phyloP scores from a whole-genome alignment of 2,797 vertebrate genomes.

The Thamnophis elegans region DNA sequence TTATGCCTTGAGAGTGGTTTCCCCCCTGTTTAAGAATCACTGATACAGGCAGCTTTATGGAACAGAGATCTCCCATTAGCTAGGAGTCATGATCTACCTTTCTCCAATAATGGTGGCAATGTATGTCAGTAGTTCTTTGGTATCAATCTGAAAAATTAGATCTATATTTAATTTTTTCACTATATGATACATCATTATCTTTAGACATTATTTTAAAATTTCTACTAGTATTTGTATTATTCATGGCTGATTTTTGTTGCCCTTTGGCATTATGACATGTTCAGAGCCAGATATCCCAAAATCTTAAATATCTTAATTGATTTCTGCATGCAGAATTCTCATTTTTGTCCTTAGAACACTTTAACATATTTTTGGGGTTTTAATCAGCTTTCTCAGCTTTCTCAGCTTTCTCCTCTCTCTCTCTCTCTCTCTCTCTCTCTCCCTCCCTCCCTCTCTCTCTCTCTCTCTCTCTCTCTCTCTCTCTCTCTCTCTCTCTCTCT shows the following conservation, averaged over 20 bases:
- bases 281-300: background rate
- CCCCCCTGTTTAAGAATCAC: background rate
- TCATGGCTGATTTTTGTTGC: background rate
- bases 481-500: too few species aligned
- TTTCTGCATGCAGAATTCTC: background rate
- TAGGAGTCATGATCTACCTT: background rate
- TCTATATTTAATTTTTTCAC: background rate
- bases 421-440: too few species aligned
- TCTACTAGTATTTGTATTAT: background rate
- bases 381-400: background rate
- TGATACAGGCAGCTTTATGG: background rate
- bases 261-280: background rate
- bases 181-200: background rate
- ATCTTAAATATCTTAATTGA: background rate
- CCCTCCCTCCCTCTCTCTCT: too few species aligned
- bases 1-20: background rate
- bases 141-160: background rate
- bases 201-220: background rate
- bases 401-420: too few species aligned
- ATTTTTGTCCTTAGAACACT: background rate
- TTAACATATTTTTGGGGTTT: too few species aligned
- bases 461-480: too few species aligned
- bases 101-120: background rate
- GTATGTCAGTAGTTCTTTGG: background rate
- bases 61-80: background rate